Conservation (phyloP, 1,140 invertebrate species). For the Zaprionus ornatus region DNA sequence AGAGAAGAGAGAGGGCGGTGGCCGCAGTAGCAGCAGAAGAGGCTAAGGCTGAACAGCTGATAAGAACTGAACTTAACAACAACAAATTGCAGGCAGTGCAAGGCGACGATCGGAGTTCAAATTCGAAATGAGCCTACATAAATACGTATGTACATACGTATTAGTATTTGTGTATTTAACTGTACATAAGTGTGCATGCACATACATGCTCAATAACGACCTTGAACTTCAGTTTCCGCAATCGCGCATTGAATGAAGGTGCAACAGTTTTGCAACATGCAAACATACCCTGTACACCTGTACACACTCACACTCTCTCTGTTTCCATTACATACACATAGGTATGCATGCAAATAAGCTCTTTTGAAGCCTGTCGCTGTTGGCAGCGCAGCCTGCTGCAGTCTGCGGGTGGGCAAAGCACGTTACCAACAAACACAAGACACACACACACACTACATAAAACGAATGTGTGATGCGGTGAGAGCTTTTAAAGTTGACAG, state of each 20-base stretch:
- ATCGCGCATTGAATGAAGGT: conserved; percentile 41
- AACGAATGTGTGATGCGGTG: neutral
- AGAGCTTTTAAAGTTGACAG: conserved; percentile 16
- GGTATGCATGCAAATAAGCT: conserved; percentile 9
- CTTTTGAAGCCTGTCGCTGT: conserved; percentile 12
- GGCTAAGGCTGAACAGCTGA: conserved; percentile 18
- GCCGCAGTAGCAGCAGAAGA: conserved; percentile 14
- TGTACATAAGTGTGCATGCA: conserved; percentile 6
- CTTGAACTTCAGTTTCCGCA: conserved; percentile 66
- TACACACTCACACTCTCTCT: neutral
- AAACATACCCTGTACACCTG: conserved; percentile 6
- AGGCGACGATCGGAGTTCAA: conserved; percentile 10
- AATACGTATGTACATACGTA: neutral
- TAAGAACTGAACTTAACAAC: conserved; percentile 49
- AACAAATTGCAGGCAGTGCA: conserved; percentile 33
- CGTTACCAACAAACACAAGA: neutral
- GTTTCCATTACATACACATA: neutral
- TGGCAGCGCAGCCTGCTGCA: neutral
- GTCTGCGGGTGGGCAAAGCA: neutral
- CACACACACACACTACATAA: neutral
- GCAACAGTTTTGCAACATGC: conserved; percentile 34
- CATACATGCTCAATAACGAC: conserved; percentile 51
- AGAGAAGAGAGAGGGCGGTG: conserved; percentile 38
- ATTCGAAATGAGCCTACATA: conserved; percentile 7
- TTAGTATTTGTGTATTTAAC: conserved; percentile 10